Conservation (phyloP, 2,113 vertebrate genomes). For the Scatophagus argus region DNA sequence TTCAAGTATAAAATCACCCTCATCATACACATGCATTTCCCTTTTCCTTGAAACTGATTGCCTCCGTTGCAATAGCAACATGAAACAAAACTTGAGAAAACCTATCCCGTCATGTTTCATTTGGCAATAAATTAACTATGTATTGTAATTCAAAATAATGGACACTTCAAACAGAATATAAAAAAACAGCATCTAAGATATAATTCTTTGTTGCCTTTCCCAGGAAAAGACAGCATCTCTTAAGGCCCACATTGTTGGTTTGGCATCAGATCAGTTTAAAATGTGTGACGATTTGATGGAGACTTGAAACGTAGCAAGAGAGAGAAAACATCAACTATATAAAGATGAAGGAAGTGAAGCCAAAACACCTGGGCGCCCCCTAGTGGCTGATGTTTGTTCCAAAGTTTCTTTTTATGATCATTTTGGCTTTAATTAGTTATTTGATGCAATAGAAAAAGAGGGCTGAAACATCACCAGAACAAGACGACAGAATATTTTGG, state of each 20-base stretch:
- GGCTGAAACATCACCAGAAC: too few relatives aligned
- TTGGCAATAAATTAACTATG: slow-evolving; percentile 30
- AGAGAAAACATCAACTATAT: too few relatives aligned
- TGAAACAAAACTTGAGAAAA: slow-evolving; percentile 26
- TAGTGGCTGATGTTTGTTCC: too few relatives aligned
- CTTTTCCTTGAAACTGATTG: slow-evolving; percentile 64
- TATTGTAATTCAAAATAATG: neutral
- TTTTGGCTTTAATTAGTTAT: too few relatives aligned
- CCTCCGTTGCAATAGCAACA: neutral
- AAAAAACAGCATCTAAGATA: slow-evolving; percentile 10
- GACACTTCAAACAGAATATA: slow-evolving; percentile 3
- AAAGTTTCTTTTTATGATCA: too few relatives aligned
- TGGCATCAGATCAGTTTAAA: slow-evolving; percentile 12
- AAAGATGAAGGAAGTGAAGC: too few relatives aligned
- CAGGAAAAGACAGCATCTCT: neutral
- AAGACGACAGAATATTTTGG: too few relatives aligned
- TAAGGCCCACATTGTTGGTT: neutral
- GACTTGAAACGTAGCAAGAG: too few relatives aligned
- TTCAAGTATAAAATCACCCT: slow-evolving; percentile 75
- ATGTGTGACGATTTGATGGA: neutral
- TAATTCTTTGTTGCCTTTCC: neutral
- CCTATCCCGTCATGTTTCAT: neutral
- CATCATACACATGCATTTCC: slow-evolving; percentile 63
- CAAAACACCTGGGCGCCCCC: too few relatives aligned
- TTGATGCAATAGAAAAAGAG: too few relatives aligned